Base-by-base conservation (phyloP, 2,797 vertebrate species). In the Melanotaenia parkinsoni region DNA sequence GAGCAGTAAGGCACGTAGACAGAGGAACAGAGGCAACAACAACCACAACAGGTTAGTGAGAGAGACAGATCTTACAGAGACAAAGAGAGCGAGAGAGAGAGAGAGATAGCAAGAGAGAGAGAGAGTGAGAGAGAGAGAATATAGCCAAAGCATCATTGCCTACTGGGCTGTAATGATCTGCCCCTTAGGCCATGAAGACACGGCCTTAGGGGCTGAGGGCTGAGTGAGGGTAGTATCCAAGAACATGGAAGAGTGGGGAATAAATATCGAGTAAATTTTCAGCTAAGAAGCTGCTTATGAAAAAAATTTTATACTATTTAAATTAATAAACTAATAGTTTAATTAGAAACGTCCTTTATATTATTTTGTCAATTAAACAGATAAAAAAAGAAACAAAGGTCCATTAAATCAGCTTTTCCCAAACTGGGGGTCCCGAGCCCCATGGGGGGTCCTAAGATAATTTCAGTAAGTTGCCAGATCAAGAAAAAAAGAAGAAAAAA, bases 21-120 rank as follows among this genome's bases (percentile, higher is more conserved):
- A 87, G 94, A 95, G 94, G 91, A 90, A 95, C 93, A 95, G 94
- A 96, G 84, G 95, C 94, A 95, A 95, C 94, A 95, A 95, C 91
- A 94, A 90, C 92, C 93, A 96, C 94, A 95, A 95, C 93, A 94
- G 94, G 86, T 92, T 95, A 93, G 90, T 86, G 88, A 83, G 86
- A 89, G 78, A 92, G 88, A 86, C 77, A 87, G 87, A 87, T 70
- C 54, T 38, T 78, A 83, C 73, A 81, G 66, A 79, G 37, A 70
- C 58, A 40, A 3, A 40, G 3, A 40, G 12, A 40, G 3, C 3
- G 12, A 83, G 71, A 80, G 67, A 79, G 40, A 92, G 89, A 85
- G 87, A 83, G 86, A 87, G 74, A 92, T 87, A 86, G 77, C 86
- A 85, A 87, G 67, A 77, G 40, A 70, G 54, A 80, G 77, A 84